Percentiles rank a stretch among this genome's conserved stretches.
Conservation (phyloP, 2,113 vertebrate genomes). For the Oostethus manadensis region DNA sequence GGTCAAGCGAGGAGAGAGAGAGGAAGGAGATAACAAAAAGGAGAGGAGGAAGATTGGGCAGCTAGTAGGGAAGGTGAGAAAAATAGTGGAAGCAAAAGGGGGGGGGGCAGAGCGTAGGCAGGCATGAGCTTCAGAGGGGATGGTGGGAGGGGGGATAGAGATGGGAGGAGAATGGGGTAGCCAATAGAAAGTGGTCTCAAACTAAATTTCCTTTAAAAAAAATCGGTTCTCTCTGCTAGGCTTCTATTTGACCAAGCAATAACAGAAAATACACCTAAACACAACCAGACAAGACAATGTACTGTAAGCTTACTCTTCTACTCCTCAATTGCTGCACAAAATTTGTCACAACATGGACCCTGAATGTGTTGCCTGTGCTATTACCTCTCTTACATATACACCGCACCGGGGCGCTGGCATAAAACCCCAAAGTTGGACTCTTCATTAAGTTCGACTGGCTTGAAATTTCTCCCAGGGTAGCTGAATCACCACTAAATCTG, state of each 20-base stretch:
- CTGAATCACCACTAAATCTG: too few relatives aligned
- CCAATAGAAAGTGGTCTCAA: conserved; percentile 37
- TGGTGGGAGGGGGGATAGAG: conserved; percentile 37
- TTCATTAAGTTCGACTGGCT: too few relatives aligned
- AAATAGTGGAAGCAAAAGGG: conserved; percentile 39
- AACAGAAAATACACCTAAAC: background rate
- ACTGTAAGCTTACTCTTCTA: too few relatives aligned
- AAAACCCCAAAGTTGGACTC: too few relatives aligned
- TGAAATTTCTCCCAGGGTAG: too few relatives aligned
- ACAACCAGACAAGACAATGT: too few relatives aligned
- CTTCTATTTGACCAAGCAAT: background rate
- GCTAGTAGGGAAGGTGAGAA: conserved; percentile 36
- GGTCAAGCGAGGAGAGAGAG: conserved; percentile 35
- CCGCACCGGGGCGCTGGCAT: too few relatives aligned
- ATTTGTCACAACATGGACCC: too few relatives aligned
- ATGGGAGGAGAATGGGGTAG: conserved; percentile 40
- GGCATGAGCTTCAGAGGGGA: conserved; percentile 37
- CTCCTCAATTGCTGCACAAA: too few relatives aligned
- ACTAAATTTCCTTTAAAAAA: background rate
- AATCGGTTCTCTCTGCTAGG: background rate
- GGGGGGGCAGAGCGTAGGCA: conserved; percentile 46
- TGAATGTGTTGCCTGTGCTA: too few relatives aligned
- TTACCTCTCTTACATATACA: too few relatives aligned
- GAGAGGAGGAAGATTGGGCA: conserved; percentile 5
- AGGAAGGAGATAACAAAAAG: conserved; percentile 35